These are phyloP conservation scores for Hydrophis major DNA, from an alignment of 2,797 vertebrate genomes.

Conservation along the genomic window DNA sequence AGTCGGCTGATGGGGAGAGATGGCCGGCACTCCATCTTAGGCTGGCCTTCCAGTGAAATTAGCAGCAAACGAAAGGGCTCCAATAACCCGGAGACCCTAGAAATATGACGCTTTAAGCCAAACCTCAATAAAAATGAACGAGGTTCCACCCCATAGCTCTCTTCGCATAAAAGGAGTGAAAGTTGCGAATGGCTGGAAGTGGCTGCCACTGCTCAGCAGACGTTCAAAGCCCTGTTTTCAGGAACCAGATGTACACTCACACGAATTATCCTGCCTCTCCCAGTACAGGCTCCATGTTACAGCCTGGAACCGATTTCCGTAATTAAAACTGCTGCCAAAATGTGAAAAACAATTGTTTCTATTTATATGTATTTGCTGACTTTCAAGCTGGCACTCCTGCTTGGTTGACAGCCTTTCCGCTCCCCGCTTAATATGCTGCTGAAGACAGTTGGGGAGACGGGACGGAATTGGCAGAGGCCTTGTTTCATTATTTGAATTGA, in stretches of 20 bases:
- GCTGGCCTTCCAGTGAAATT: neutral
- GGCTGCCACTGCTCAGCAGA: conserved; percentile 7
- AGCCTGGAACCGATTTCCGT: conserved; percentile 72
- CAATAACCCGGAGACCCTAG: neutral
- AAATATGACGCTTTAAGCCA: conserved; percentile 29
- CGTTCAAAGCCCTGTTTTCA: neutral
- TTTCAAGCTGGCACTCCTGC: conserved; percentile 67
- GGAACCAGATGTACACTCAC: conserved; percentile 40
- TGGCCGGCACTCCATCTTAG: neutral
- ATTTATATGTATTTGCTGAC: conserved; percentile 75
- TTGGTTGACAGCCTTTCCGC: conserved; percentile 59
- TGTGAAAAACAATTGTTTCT: conserved; percentile 74
- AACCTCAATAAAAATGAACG: neutral
- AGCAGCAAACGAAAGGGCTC: neutral
- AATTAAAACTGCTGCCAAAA: conserved; percentile 68
- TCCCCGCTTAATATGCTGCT: conserved; percentile 61
- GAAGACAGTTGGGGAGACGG: conserved; percentile 48
- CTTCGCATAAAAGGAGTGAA: conserved; percentile 22
- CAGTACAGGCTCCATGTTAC: conserved; percentile 50
- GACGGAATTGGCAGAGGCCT: conserved; percentile 46
- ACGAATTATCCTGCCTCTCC: conserved; percentile 44
- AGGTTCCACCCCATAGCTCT: neutral
- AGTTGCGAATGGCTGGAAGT: neutral
- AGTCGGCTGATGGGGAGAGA: neutral
- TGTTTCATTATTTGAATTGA: conserved; percentile 9